These are phyloP conservation scores for Drosophila subquinaria DNA, from an alignment of 2,888 invertebrate genomes.

Conservation along the genomic window DNA sequence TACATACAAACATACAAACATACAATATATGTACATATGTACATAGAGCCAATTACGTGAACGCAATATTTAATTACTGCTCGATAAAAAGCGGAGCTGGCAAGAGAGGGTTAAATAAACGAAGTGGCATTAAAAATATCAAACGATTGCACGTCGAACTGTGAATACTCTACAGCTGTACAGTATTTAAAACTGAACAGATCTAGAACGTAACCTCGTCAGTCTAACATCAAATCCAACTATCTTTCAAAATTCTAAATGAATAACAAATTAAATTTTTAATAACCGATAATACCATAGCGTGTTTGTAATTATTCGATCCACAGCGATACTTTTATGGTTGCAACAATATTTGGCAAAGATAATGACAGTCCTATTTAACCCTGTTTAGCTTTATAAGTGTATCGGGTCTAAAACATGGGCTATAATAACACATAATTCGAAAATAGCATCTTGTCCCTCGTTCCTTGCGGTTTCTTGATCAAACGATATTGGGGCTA, in stretches of 20 bases:
- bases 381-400: background rate
- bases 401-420: slow-evolving; percentile 17
- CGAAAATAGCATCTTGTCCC: slow-evolving; percentile 28
- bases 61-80: slow-evolving; percentile 66
- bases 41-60: slow-evolving; percentile 64
- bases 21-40: slow-evolving; percentile 4
- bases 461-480: slow-evolving; percentile 20
- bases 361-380: background rate
- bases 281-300: no score
- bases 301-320: no score
- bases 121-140: slow-evolving; percentile 8
- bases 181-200: background rate
- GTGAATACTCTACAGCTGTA: background rate
- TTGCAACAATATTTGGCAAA: background rate
- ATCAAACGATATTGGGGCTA: slow-evolving; percentile 25
- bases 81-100: slow-evolving; percentile 39
- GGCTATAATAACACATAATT: slow-evolving; percentile 42
- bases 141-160: slow-evolving; percentile 11
- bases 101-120: slow-evolving; percentile 30
- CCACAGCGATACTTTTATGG: no score
- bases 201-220: no score
- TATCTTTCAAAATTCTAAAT: no score
- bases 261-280: no score
- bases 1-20: background rate
- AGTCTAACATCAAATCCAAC: no score